Evolutionary conservation across 2,888 invertebrate species (phyloP).

Genomic region (Drosophila mimica): DNA sequence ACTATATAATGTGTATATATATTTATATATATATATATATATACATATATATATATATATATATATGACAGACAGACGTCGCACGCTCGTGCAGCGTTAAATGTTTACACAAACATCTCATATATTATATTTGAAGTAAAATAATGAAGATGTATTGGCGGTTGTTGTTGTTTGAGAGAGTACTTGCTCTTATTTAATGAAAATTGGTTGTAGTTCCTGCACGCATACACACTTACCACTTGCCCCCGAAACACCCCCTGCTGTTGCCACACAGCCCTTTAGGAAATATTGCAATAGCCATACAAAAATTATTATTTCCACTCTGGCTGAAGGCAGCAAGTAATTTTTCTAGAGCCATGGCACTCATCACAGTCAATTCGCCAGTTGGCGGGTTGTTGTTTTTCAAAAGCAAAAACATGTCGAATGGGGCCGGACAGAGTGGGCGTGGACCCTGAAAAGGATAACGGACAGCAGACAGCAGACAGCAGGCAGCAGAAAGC

Average conservation of each 20-base stretch:
- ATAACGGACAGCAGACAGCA: conserved; percentile 28
- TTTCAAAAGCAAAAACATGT: conserved; percentile 55
- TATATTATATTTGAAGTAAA: conserved; percentile 63
- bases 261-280: background rate
- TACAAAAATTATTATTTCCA: conserved; percentile 73
- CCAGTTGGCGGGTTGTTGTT: conserved; percentile 33
- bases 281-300: conserved; percentile 57
- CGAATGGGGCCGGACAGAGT: background rate
- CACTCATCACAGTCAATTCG: conserved; percentile 60
- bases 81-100: conserved; percentile 33
- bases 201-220: conserved; percentile 73
- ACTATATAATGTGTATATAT: background rate
- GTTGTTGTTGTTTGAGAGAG: conserved; percentile 34
- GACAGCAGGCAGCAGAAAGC: too few relatives aligned
- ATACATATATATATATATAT: background rate
- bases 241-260: background rate
- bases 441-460: conserved; percentile 49
- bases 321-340: conserved; percentile 53
- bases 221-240: conserved; percentile 32
- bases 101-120: conserved; percentile 69
- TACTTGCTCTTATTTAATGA: conserved; percentile 65
- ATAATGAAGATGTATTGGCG: conserved; percentile 77
- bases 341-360: conserved; percentile 66
- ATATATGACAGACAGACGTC: conserved; percentile 2
- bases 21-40: background rate